Conservation (phyloP, 2,888 invertebrate genomes). For the Agonum fuliginosum region DNA sequence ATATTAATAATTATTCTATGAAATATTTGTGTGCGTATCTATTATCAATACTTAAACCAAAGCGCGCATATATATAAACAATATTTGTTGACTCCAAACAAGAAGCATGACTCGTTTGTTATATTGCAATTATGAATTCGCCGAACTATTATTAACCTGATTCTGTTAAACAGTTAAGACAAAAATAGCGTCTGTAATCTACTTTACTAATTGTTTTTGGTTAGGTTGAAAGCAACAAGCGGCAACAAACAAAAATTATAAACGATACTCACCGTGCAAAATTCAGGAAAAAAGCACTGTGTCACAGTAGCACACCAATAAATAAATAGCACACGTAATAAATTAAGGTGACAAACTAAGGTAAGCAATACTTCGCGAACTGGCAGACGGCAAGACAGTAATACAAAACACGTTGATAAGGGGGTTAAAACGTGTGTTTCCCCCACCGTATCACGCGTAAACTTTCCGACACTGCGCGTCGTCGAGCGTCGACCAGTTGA, state of each 20-base stretch:
- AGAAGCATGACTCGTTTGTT: neutral
- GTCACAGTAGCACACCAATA: constrained; percentile 6
- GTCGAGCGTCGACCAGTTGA: neutral
- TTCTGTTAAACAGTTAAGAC: neutral
- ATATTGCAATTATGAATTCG: neutral
- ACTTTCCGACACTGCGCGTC: constrained; percentile 14
- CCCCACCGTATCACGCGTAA: constrained; percentile 40
- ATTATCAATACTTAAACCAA: neutral
- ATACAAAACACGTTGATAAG: constrained; percentile 50
- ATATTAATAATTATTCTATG: constrained; percentile 16
- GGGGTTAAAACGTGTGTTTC: constrained; percentile 45
- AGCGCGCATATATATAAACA: constrained; percentile 13
- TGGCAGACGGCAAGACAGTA: constrained; percentile 43
- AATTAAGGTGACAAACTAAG: constrained; percentile 23
- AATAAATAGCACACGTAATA: constrained; percentile 5
- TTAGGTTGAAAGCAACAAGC: constrained; percentile 26
- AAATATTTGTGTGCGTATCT: constrained; percentile 4
- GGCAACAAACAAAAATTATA: constrained; percentile 4
- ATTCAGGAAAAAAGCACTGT: constrained; percentile 1
- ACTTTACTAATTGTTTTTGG: constrained; percentile 22
- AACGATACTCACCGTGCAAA: constrained; percentile 28
- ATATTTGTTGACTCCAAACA: neutral
- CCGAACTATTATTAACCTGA: neutral
- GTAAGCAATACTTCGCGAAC: constrained; percentile 32
- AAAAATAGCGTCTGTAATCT: constrained; percentile 9